Conservation (phyloP, 2,113 vertebrate genomes). For the Ptilonorhynchus violaceus region DNA sequence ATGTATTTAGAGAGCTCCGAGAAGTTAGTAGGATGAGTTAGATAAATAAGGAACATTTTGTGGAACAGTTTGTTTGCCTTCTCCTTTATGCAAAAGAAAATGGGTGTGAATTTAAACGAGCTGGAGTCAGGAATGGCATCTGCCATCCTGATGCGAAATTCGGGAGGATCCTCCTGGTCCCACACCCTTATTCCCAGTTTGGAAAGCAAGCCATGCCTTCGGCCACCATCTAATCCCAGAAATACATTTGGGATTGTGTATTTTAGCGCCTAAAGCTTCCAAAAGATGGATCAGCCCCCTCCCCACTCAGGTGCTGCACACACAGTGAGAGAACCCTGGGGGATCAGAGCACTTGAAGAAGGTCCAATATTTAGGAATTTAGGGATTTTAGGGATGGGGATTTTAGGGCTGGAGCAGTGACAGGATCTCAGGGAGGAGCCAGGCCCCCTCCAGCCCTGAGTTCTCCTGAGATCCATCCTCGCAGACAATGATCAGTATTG, state of each 20-base stretch:
- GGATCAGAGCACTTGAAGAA: not conserved
- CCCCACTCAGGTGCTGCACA: not conserved
- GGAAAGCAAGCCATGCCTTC: not conserved
- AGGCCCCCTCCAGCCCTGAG: not conserved
- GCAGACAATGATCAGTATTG: not conserved
- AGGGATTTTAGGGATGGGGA: not conserved
- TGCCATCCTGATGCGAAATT: not conserved
- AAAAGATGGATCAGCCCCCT: not conserved
- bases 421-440: not conserved
- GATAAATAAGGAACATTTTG: slow-evolving; percentile 41
- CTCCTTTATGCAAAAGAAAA: not conserved
- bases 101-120: not conserved
- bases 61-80: slow-evolving; percentile 38
- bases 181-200: not conserved
- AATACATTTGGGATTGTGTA: not conserved
- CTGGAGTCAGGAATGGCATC: not conserved
- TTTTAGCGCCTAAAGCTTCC: not conserved
- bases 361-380: not conserved
- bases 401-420: not conserved
- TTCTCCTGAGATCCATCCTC: not conserved
- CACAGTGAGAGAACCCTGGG: not conserved
- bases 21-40: slow-evolving; percentile 26
- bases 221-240: not conserved
- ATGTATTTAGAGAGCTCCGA: slow-evolving; percentile 21
- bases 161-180: not conserved